These are phyloP conservation scores for Chrosomus eos DNA, from an alignment of 2,797 vertebrate species.

Conservation along the genomic window DNA sequence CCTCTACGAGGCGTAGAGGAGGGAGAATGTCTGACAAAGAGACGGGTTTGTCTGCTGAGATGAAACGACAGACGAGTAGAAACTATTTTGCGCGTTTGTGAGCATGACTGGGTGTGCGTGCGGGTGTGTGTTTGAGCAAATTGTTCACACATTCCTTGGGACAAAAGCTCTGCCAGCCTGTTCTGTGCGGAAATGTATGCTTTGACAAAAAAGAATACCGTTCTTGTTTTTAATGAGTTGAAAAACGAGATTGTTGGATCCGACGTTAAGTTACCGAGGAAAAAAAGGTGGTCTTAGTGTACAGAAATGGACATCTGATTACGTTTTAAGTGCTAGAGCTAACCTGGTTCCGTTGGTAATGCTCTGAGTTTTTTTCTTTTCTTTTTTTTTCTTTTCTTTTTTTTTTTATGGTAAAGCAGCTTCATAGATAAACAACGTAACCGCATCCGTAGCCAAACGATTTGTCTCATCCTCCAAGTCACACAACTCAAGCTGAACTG, in stretches of 20 bases:
- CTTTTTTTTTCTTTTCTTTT: not conserved
- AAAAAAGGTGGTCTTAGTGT: conserved; percentile 34
- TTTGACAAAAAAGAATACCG: conserved; percentile 76
- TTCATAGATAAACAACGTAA: conserved; percentile 74
- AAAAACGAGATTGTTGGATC: conserved; percentile 40
- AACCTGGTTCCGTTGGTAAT: conserved; percentile 31
- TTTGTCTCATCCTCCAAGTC: conserved; percentile 95
- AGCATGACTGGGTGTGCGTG: conserved; percentile 81
- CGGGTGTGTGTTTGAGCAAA: conserved; percentile 87
- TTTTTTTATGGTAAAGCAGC: conserved; percentile 74
- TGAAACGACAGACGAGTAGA: conserved; percentile 74
- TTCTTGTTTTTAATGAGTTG: conserved; percentile 59
- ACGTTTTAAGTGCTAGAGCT: conserved; percentile 45
- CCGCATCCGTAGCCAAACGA: conserved; percentile 83
- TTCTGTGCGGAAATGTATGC: conserved; percentile 90
- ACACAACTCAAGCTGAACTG: conserved; percentile 99
- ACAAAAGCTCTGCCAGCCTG: conserved; percentile 88
- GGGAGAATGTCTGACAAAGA: conserved; percentile 87
- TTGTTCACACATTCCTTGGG: conserved; percentile 99
- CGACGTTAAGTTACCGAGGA: conserved; percentile 44
- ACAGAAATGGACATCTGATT: conserved; percentile 42
- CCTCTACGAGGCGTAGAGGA: conserved; percentile 98
- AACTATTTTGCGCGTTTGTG: conserved; percentile 74
- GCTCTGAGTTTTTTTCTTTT: conserved; percentile 41
- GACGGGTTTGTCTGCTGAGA: conserved; percentile 89